These are phyloP conservation scores for Hyphantria cunea DNA, from an alignment of 1,140 invertebrate species.

Conservation along the genomic window DNA sequence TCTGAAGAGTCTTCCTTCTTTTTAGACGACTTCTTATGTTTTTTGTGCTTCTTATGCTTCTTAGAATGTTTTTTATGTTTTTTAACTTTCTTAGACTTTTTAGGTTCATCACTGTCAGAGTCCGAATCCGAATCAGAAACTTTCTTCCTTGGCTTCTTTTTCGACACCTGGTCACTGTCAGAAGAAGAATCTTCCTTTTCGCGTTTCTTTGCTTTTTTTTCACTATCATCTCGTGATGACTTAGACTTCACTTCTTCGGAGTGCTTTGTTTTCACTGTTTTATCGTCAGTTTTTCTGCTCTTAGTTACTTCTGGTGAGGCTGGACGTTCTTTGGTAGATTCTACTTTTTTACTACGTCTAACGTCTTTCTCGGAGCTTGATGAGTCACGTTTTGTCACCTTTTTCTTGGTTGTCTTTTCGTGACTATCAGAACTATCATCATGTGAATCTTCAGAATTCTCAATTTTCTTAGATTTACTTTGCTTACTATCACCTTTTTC, in stretches of 20 bases:
- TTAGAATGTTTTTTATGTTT: conserved; percentile 88
- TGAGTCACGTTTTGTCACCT: conserved; percentile 64
- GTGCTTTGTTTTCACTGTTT: conserved; percentile 56
- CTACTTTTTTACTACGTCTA: conserved; percentile 62
- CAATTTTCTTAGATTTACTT: conserved; percentile 66
- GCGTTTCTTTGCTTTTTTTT: conserved; percentile 80
- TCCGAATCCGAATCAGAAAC: conserved; percentile 77
- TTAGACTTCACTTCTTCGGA: conserved; percentile 62
- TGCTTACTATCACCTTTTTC: conserved; percentile 65
- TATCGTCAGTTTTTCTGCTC: conserved; percentile 58
- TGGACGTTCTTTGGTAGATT: conserved; percentile 58
- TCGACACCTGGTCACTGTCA: conserved; percentile 83
- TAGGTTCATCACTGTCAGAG: conserved; percentile 79
- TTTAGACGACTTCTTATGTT: conserved; percentile 84
- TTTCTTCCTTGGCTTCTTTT: conserved; percentile 78
- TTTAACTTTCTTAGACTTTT: conserved; percentile 75
- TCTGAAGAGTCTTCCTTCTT: conserved; percentile 86
- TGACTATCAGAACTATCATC: conserved; percentile 76
- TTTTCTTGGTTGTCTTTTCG: conserved; percentile 69
- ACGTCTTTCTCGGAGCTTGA: conserved; percentile 75
- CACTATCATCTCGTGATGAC: conserved; percentile 57
- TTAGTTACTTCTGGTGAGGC: conserved; percentile 60
- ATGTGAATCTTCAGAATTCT: conserved; percentile 73
- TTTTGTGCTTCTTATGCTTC: conserved; percentile 86
- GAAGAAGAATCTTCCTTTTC: conserved; percentile 85